Conservation (phyloP, 1,140 invertebrate genomes). For the Drosophila pseudoananassae region DNA sequence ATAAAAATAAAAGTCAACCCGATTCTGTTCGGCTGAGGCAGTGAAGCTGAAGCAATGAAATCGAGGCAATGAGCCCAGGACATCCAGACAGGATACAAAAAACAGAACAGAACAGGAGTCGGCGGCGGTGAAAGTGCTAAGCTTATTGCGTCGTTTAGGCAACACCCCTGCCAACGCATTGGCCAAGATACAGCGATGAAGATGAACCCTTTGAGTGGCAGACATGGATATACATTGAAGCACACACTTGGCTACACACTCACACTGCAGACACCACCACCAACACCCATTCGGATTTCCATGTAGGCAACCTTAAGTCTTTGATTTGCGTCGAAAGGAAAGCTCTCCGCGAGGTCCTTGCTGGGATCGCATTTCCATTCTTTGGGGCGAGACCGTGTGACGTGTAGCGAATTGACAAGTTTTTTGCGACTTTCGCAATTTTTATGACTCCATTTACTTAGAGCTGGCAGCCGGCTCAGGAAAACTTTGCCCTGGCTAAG, state of each 20-base stretch:
- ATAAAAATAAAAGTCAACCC: conserved; percentile 35
- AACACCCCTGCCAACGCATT: conserved; percentile 72
- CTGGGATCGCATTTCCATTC: conserved; percentile 57
- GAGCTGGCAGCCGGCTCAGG: conserved; percentile 29
- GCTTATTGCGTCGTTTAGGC: conserved; percentile 79
- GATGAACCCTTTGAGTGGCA: conserved; percentile 71
- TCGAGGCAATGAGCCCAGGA: conserved; percentile 31
- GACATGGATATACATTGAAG: conserved; percentile 36
- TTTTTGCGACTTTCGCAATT: conserved; percentile 59
- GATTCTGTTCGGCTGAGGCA: conserved; percentile 40
- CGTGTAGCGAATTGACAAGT: conserved; percentile 77
- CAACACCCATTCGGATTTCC: conserved; percentile 45
- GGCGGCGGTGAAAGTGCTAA: conserved; percentile 60
- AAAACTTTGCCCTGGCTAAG: conserved; percentile 57
- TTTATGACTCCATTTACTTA: conserved; percentile 77
- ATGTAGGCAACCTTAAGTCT: conserved; percentile 74
- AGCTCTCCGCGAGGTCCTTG: conserved; percentile 20
- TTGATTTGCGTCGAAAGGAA: conserved; percentile 57
- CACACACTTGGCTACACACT: conserved; percentile 8
- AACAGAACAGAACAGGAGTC: not conserved
- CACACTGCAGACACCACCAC: not conserved
- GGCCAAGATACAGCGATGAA: conserved; percentile 31
- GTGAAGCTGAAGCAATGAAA: conserved; percentile 77
- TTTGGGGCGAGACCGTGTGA: conserved; percentile 47
- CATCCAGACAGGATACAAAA: conserved; percentile 12